Base-by-base conservation (phyloP, 2,888 invertebrate genomes). In the Coleophora flavipennella region DNA sequence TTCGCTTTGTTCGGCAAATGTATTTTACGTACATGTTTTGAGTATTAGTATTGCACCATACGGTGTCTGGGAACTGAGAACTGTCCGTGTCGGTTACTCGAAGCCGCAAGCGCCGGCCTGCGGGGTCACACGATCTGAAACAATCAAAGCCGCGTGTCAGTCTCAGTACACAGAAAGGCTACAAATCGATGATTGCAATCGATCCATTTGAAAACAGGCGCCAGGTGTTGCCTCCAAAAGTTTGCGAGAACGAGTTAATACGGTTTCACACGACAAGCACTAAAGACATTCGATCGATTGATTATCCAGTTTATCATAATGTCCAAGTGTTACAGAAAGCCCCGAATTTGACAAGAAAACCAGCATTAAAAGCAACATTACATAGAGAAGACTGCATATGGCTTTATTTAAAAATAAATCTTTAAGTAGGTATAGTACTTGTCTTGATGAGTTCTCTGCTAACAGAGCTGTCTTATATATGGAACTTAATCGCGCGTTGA, bases 91-190 rank as follows among this genome's bases (percentile, higher is more conserved):
- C 60, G 60, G 61, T 51, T 68, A 65, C 50, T 41, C 46, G 57
- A 54, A 56, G 63, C 70, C 70, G 56, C 69, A 69, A 63, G 56
- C 62, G 61, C 60, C 62, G 60, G 67, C 59, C 64, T 70, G 59
- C 59, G 61, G 63, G 58, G 55, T 66, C 64, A 65, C 68, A 61
- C 64, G 64, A 70, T 72, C 77, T 76, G 80, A 53, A 79, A 80
- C 78, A 72, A 77, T 58, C 56, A 68, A 70, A 55, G 57, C 20
- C 20, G 20, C 6, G 6, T 20, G 20, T 20, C 20, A 20, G 20
- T 20, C 20, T 20, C 20, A 6, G 20, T 20, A 20, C 20, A 67
- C 66, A 65, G 62, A 52, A 51, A 52, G 46, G 45, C 55, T 43
- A 63, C 59, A 58, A 57, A 56, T 57, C 55, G 53, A 53, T 58